Percentiles rank a stretch among this genome's conserved stretches.
phyloP scores from a whole-genome alignment of 2,888 invertebrate species.

The Agrotis ipsilon region DNA sequence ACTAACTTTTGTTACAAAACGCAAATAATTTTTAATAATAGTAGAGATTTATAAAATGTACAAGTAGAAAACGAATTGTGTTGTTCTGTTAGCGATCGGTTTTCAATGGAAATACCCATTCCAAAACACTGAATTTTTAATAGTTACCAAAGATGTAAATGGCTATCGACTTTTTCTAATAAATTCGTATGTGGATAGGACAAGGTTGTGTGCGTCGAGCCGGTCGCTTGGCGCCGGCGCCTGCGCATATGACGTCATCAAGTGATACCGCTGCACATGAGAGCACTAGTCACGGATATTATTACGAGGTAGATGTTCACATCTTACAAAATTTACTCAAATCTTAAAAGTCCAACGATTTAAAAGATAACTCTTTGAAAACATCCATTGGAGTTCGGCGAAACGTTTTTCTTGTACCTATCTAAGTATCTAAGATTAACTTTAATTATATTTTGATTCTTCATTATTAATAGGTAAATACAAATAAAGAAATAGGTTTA shows the following conservation, averaged over 20 bases:
- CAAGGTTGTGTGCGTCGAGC: constrained; percentile 69
- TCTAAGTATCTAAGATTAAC: background rate
- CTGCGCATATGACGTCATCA: constrained; percentile 62
- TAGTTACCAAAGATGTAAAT: constrained; percentile 45
- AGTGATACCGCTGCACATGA: constrained; percentile 56
- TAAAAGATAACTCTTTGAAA: background rate
- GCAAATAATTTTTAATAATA: no score
- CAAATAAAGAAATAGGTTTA: no score
- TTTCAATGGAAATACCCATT: constrained; percentile 54
- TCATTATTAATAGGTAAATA: background rate
- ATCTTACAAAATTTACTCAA: background rate
- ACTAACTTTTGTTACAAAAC: no score
- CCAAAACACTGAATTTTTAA: constrained; percentile 48
- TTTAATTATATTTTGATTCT: background rate
- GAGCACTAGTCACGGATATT: constrained; percentile 35
- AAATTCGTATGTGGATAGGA: constrained; percentile 66
- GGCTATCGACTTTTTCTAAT: constrained; percentile 64
- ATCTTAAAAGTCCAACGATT: background rate
- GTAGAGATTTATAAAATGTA: constrained; percentile 30
- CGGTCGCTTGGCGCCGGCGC: constrained; percentile 85
- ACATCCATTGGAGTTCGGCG: background rate
- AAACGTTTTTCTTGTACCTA: constrained; percentile 1
- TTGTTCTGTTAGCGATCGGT: constrained; percentile 33
- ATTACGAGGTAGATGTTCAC: constrained; percentile 37
- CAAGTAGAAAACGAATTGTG: constrained; percentile 43